Conservation (phyloP, 1,140 invertebrate species). For the Hetaerina americana region DNA sequence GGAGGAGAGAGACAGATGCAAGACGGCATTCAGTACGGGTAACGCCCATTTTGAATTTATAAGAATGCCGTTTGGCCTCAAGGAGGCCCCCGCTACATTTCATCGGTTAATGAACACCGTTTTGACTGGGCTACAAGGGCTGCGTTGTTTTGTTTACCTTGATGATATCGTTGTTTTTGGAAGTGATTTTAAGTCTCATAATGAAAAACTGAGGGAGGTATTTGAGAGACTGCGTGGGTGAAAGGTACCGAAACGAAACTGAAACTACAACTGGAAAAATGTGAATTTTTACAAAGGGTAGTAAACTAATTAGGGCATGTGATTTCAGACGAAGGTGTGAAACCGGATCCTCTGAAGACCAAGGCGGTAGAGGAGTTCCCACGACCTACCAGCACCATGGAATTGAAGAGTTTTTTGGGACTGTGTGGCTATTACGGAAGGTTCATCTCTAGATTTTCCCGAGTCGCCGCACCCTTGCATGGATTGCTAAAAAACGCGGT, state of each 20-base stretch:
- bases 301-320: constrained; percentile 21
- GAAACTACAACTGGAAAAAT: constrained; percentile 23
- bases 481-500: constrained; percentile 20
- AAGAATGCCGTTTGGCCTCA: too few species aligned
- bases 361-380: constrained; percentile 21
- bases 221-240: constrained; percentile 15
- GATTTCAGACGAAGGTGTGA: constrained; percentile 16
- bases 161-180: constrained; percentile 22
- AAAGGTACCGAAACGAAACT: too few species aligned
- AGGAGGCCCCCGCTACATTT: constrained; percentile 31
- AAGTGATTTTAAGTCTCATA: constrained; percentile 16
- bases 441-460: constrained; percentile 20
- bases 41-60: constrained; percentile 27
- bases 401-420: constrained; percentile 24
- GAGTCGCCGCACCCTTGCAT: constrained; percentile 21
- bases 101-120: constrained; percentile 27
- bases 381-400: constrained; percentile 20
- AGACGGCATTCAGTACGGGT: constrained; percentile 32
- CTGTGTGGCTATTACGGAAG: constrained; percentile 19
- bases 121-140: constrained; percentile 18
- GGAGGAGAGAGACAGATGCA: constrained; percentile 22
- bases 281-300: constrained; percentile 20
- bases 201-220: constrained; percentile 13
- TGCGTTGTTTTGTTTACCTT: constrained; percentile 21
- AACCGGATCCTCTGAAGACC: constrained; percentile 20